These are phyloP conservation scores for Hydraecia micacea DNA, from an alignment of 2,888 invertebrate genomes.

Conservation along the genomic window DNA sequence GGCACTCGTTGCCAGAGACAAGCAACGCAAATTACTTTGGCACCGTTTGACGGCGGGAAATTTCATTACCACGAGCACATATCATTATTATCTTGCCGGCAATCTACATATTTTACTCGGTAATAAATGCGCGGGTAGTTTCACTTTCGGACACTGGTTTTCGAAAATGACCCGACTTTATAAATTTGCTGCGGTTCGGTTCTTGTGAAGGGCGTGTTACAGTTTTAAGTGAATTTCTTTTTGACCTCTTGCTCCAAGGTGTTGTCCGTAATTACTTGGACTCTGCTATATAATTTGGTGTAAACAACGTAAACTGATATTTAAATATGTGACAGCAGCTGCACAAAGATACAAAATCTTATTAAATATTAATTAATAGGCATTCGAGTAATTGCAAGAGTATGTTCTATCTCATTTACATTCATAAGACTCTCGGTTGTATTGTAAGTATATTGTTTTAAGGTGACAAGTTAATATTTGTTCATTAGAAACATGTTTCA, in stretches of 20 bases:
- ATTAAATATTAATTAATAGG: constrained; percentile 48
- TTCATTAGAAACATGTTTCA: constrained; percentile 16
- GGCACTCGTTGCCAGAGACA: constrained; percentile 88
- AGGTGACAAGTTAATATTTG: constrained; percentile 25
- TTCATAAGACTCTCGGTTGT: constrained; percentile 6
- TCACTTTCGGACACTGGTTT: constrained; percentile 90
- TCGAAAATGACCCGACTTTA: constrained; percentile 89
- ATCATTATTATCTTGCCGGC: constrained; percentile 90
- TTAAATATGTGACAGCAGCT: constrained; percentile 75
- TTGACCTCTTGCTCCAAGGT: constrained; percentile 89
- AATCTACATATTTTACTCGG: constrained; percentile 90
- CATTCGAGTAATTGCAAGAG: constrained; percentile 11
- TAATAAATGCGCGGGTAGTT: constrained; percentile 90
- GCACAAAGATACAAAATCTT: constrained; percentile 62
- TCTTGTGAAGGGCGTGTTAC: constrained; percentile 88
- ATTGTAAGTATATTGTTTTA: constrained; percentile 2
- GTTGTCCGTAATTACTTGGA: constrained; percentile 85
- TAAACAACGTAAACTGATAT: constrained; percentile 86
- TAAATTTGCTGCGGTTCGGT: constrained; percentile 82
- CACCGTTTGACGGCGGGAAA: constrained; percentile 90
- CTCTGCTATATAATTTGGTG: constrained; percentile 85
- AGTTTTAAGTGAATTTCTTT: constrained; percentile 90
- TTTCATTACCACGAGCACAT: constrained; percentile 91
- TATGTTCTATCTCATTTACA: constrained; percentile 18
- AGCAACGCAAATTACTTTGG: constrained; percentile 90